Evolutionary conservation across 1,140 invertebrate genomes (phyloP), one percentile per base, ranked within the genome.

Genomic region (Drosophila equinoxialis): DNA sequence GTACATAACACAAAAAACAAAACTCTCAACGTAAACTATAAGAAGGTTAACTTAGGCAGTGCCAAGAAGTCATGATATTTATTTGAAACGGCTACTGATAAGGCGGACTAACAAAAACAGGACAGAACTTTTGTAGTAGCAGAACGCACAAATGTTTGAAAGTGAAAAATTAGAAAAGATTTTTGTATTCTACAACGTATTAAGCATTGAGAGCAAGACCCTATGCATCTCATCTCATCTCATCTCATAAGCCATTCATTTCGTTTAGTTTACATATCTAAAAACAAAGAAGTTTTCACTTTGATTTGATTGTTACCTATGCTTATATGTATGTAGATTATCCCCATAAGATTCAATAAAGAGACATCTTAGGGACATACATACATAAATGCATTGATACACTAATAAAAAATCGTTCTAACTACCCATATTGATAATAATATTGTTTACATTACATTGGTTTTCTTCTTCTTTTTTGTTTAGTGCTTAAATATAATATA

Each of bases 361-460:
- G 30, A 30, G 30, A 30, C 81, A 54, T 62, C 75, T n/a, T 23
- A 35, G 17, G 20, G 11, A n/a, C 10, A 39, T 63, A 63, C 61
- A 65, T 72, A 68, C 14, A 11, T 10, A 51, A 17, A 51, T 51
- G 45, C 45, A 51, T 23, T 11, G 20, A 51, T 51, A 51, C 45
- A 23, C 2, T 51, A 72, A 75, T 72, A 71, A 71, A 77, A 84
- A 80, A 75, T 79, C 72, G 79, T 82, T 81, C 82, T 87, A 85
- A 64, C 82, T 85, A 87, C 71, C 64, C 65, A 61, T 30, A 65
- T 64, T 42, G 37, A 67, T 51, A 23, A 51, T 51, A 48, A 69
- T 58, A 68, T 68, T 78, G 79, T 68, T 68, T n/a, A n/a, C n/a
- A 58, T 61, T 68, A 59, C 51, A 45, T 51, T 59, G 58, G 17